Conservation (phyloP, 2,113 vertebrate genomes). For the Coryphaenoides rupestris region DNA sequence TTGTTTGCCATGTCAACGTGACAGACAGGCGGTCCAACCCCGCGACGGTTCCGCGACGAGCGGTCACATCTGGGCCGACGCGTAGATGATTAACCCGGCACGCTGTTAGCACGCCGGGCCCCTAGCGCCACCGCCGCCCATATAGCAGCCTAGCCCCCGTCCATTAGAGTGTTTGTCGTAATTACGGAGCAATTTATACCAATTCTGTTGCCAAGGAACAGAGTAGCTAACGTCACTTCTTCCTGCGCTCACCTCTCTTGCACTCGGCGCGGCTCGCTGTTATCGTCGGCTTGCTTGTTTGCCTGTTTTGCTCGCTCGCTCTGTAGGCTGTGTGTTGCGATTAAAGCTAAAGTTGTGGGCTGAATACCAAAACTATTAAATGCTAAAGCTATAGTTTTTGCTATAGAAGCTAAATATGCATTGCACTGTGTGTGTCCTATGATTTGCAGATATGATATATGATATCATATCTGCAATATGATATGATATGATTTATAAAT, state of each 20-base stretch:
- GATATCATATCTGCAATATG: too few relatives aligned
- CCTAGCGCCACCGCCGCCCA: constrained; percentile 10
- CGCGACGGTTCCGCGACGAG: not conserved
- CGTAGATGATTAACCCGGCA: constrained; percentile 51
- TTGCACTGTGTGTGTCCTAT: not conserved
- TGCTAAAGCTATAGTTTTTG: too few relatives aligned
- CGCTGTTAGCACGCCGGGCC: constrained; percentile 4
- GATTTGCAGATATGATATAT: not conserved
- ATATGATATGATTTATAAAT: too few relatives aligned
- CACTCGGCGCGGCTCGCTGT: not conserved
- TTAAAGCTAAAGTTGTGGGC: too few relatives aligned
- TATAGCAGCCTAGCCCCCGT: constrained; percentile 31
- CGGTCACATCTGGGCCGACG: not conserved
- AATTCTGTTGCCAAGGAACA: constrained; percentile 60
- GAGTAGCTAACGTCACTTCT: constrained; percentile 10
- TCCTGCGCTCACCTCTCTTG: too few relatives aligned
- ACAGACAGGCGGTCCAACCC: too few relatives aligned
- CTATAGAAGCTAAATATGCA: too few relatives aligned
- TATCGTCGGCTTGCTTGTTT: not conserved
- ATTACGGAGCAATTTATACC: constrained; percentile 47
- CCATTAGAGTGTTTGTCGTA: constrained; percentile 60
- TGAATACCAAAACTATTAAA: too few relatives aligned
- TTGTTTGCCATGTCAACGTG: not conserved
- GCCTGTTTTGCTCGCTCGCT: too few relatives aligned
- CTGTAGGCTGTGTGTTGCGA: too few relatives aligned